Conservation (phyloP, 2,797 vertebrate species). For the Distichodus sexfasciatus region DNA sequence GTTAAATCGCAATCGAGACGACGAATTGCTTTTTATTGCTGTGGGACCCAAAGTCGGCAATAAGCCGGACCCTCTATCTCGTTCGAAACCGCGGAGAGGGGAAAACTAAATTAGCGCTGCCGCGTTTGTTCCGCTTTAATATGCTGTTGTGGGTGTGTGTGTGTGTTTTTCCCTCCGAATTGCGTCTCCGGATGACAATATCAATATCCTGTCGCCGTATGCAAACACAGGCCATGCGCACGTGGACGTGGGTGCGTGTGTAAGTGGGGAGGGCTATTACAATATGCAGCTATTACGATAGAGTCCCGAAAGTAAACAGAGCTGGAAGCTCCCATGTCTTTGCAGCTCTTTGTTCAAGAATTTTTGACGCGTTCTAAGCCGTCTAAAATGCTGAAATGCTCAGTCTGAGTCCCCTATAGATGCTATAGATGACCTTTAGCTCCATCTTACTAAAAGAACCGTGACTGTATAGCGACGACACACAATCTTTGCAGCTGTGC, state of each 20-base stretch:
- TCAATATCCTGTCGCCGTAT: conserved; percentile 46
- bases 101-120: conserved; percentile 65
- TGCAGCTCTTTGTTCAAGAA: conserved; percentile 27
- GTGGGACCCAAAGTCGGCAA: conserved; percentile 66
- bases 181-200: conserved; percentile 45
- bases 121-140: conserved; percentile 64
- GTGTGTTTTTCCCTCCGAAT: conserved; percentile 50
- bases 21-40: conserved; percentile 79
- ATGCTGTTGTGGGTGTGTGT: conserved; percentile 53
- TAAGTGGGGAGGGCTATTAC: neutral
- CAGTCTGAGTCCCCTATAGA: no score
- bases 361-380: conserved; percentile 30
- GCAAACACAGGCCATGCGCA: conserved; percentile 41
- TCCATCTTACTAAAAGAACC: conserved; percentile 28
- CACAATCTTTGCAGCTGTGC: conserved; percentile 46
- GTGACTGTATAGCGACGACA: conserved; percentile 37
- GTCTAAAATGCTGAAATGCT: conserved; percentile 35
- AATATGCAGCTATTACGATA: neutral
- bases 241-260: conserved; percentile 14
- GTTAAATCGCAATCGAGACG: conserved; percentile 75
- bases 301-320: conserved; percentile 32
- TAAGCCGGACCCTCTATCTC: conserved; percentile 64
- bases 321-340: conserved; percentile 17
- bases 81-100: conserved; percentile 53
- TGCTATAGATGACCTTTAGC: conserved; percentile 27